Evolutionary conservation across 2,113 vertebrate genomes (phyloP), one percentile per base, ranked within the genome.

Genomic region (Anarhynchus alexandrinus): DNA sequence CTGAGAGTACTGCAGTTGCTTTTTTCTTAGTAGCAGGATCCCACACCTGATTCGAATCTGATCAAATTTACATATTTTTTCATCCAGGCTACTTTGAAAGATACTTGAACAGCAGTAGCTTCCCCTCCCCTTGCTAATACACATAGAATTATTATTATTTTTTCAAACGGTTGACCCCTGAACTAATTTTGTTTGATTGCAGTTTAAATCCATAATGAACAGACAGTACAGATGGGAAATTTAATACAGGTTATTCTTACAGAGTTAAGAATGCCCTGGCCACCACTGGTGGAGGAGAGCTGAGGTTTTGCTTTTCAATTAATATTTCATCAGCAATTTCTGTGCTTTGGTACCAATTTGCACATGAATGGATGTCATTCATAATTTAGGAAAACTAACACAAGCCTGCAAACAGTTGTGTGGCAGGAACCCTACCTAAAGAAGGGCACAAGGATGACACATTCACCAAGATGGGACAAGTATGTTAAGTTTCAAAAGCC

Each of bases 1-100:
- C 0, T 30, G 25, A 88, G 57, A 42, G 22, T 29, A 67, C 8
- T 23, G 15, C 11, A 52, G 22, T 38, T 40, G 15, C 5, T 21
- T 82, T 61, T 70, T 38, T 11, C 32, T 76, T 72, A 59, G 27
- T 22, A 87, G 57, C 42, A 59, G n/a, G 20, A 59, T 74, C 45
- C 9, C 9, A 51, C 8, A 59, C 15, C 22, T 38, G 6, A 59
- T 61, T 42, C 71, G 14, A 76, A 88, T 47, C 0, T 0, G 3
- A 73, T 77, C 4, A 15, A 15, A 72, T 34, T 55, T 59, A 40
- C 15, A 2, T 42, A 5, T 14, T 71, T 54, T 85, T 58, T 34
- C 61, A 58, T 67, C 42, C 25, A 66, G 19, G 54, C 12, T 64
- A 16, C 13, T 64, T 58, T 32, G n/a, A 78, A 92, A 52, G 11